Conservation (phyloP, 2,888 invertebrate genomes). For the Lepidocyrtinus sp. region DNA sequence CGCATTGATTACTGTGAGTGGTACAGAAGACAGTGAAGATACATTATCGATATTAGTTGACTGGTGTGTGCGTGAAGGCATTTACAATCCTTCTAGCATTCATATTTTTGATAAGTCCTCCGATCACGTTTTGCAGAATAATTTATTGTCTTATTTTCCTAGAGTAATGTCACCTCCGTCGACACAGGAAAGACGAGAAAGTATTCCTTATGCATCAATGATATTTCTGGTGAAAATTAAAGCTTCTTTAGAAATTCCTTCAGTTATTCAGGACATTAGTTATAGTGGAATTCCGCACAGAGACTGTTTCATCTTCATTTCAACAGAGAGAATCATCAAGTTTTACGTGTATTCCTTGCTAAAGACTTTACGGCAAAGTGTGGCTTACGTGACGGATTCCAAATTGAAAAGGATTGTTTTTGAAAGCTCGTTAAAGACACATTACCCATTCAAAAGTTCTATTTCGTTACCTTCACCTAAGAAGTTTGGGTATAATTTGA, state of each 20-base stretch:
- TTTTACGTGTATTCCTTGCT: not conserved
- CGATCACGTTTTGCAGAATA: not conserved
- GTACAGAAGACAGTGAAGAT: no score
- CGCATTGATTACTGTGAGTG: no score
- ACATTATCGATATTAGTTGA: not conserved
- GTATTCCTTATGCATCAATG: not conserved
- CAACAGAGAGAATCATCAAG: not conserved
- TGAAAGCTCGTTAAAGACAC: no score
- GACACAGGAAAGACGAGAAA: not conserved
- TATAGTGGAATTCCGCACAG: not conserved
- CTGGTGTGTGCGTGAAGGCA: not conserved
- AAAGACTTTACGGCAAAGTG: not conserved
- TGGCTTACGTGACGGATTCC: not conserved
- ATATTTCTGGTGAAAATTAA: not conserved
- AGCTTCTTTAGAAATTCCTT: not conserved
- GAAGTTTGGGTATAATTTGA: not conserved
- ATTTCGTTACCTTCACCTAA: constrained; percentile 5
- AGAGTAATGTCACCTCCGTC: not conserved
- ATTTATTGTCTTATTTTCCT: not conserved
- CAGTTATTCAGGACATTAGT: not conserved
- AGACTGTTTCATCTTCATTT: not conserved
- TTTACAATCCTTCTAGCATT: not conserved
- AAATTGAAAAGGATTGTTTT: not conserved
- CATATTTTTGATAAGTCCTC: not conserved
- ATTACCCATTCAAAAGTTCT: no score